Conservation (phyloP, 2,888 invertebrate species). For the Dicycla oo region DNA sequence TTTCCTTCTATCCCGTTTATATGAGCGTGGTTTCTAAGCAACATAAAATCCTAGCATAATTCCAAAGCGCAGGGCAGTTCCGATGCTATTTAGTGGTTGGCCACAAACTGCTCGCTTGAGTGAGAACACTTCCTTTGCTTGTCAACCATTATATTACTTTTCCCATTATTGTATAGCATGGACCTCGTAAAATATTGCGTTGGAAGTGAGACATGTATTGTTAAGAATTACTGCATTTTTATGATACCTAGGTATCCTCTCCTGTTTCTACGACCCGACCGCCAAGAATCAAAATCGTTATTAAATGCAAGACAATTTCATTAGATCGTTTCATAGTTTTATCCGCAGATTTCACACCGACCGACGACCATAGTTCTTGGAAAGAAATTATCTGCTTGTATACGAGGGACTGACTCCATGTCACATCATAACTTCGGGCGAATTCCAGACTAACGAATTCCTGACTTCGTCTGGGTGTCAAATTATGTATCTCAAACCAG, state of each 20-base stretch:
- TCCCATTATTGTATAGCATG: constrained; percentile 58
- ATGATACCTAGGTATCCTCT: background rate
- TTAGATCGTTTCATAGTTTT: background rate
- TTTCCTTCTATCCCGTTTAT: constrained; percentile 66
- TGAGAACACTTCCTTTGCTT: constrained; percentile 77
- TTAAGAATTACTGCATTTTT: constrained; percentile 22
- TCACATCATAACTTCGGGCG: constrained; percentile 16
- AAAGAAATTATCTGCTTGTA: background rate
- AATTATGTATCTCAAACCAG: constrained; percentile 34
- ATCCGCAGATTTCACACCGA: background rate
- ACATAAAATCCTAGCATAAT: constrained; percentile 74
- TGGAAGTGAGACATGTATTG: constrained; percentile 30
- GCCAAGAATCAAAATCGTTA: background rate
- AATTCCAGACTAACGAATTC: constrained; percentile 32
- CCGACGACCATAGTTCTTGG: background rate
- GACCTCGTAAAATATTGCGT: constrained; percentile 62
- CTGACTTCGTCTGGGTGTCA: constrained; percentile 21
- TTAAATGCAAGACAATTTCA: background rate
- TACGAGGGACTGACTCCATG: background rate
- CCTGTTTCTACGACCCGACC: no score
- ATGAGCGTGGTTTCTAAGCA: constrained; percentile 70
- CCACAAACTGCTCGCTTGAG: constrained; percentile 77
- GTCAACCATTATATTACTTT: constrained; percentile 71
- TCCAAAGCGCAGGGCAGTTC: constrained; percentile 70
- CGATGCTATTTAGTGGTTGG: constrained; percentile 78